These are phyloP conservation scores for Polyommatus iphigenia DNA, from an alignment of 2,888 invertebrate species.

Conservation along the genomic window DNA sequence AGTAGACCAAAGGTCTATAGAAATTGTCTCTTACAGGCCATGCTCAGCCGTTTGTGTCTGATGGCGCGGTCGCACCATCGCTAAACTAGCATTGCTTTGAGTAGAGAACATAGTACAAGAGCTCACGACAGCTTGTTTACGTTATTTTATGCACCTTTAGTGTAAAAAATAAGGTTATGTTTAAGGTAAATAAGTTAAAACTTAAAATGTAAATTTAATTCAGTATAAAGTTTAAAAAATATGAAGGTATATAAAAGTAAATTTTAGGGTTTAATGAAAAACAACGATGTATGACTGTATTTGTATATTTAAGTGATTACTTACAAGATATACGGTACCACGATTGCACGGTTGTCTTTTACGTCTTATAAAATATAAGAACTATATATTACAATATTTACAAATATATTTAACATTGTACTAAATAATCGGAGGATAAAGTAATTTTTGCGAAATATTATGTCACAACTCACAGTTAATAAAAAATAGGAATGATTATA, in stretches of 20 bases:
- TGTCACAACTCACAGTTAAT: not conserved
- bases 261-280: conserved; percentile 35
- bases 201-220: no score
- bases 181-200: no score
- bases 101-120: not conserved
- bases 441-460: not conserved
- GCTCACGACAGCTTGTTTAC: not conserved
- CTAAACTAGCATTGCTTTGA: no score
- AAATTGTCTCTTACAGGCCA: no score
- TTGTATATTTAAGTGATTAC: conserved; percentile 72
- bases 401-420: conserved; percentile 46
- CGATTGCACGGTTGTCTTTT: conserved; percentile 77
- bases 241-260: not conserved
- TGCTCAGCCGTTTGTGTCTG: no score
- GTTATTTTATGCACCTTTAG: not conserved
- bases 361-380: conserved; percentile 51
- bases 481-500: not conserved
- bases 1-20: no score
- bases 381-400: conserved; percentile 45
- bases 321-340: conserved; percentile 60
- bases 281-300: conserved; percentile 51
- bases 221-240: no score
- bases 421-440: conserved; percentile 39
- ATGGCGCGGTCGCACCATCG: no score
- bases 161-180: no score